These are phyloP conservation scores for Sisyra terminalis DNA, from an alignment of 2,888 invertebrate species.

Conservation along the genomic window DNA sequence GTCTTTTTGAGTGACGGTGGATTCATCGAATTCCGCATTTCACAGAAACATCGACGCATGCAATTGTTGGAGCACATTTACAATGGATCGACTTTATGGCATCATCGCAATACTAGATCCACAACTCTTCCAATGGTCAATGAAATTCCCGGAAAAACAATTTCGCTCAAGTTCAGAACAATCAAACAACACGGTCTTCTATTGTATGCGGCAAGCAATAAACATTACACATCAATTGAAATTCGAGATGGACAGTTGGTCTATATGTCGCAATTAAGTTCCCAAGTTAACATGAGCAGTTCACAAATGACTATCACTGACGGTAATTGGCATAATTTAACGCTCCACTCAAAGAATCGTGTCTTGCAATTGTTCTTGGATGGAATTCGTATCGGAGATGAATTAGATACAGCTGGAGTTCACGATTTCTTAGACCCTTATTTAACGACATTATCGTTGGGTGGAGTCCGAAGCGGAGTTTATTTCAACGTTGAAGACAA, in stretches of 20 bases:
- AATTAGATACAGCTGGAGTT: conserved; percentile 68
- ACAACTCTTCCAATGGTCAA: conserved; percentile 14
- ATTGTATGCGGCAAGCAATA: conserved; percentile 74
- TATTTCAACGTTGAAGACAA: conserved; percentile 32
- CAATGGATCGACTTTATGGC: conserved; percentile 55
- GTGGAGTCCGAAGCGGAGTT: conserved; percentile 52
- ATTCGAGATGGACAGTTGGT: conserved; percentile 56
- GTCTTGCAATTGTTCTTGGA: conserved; percentile 59
- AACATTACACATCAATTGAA: conserved; percentile 72
- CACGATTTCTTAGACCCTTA: conserved; percentile 90
- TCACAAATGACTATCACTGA: conserved; percentile 48
- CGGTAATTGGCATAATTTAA: conserved; percentile 81
- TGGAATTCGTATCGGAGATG: conserved; percentile 56
- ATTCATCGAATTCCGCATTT: conserved; percentile 59
- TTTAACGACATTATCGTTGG: conserved; percentile 61
- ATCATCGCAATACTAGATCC: conserved; percentile 25
- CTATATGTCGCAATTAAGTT: conserved; percentile 65
- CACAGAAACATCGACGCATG: conserved; percentile 74
- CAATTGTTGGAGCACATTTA: conserved; percentile 69
- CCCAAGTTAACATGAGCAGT: conserved; percentile 69
- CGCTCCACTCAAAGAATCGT: conserved; percentile 51
- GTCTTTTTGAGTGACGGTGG: conserved; percentile 64
- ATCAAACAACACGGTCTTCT: conserved; percentile 60
- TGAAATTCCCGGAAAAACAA: conserved; percentile 39
- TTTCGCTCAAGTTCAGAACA: conserved; percentile 71